phyloP scores from a whole-genome alignment of 2,113 vertebrate species.

The Myiopsitta monachus region DNA sequence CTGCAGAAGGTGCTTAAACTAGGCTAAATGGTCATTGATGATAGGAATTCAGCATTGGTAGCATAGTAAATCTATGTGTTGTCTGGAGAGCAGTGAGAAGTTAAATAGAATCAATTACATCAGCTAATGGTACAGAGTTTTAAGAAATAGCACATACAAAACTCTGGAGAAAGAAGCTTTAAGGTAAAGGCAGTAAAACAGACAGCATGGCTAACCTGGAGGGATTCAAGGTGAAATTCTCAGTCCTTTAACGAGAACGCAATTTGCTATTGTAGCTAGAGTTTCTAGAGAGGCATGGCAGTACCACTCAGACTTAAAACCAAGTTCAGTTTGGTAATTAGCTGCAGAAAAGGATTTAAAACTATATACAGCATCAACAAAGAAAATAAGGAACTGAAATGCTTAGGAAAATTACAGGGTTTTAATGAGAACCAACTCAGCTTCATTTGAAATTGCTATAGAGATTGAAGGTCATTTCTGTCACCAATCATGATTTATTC shows the following conservation, averaged over 20 bases:
- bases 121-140: background rate
- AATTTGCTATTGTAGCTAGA: background rate
- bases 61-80: background rate
- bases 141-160: background rate
- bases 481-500: slow-evolving; percentile 31
- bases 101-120: background rate
- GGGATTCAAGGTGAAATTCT: background rate
- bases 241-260: background rate
- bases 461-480: background rate
- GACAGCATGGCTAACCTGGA: background rate
- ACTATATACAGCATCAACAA: background rate
- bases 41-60: background rate
- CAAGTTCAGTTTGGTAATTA: slow-evolving; percentile 3
- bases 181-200: background rate
- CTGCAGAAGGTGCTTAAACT: background rate
- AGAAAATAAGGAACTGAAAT: slow-evolving; percentile 1
- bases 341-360: background rate
- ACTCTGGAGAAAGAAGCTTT: background rate
- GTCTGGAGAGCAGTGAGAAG: background rate
- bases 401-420: background rate
- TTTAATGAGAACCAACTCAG: background rate
- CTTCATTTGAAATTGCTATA: background rate
- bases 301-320: background rate
- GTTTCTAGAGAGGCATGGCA: background rate
- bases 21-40: background rate